Percentiles rank a stretch among this genome's conserved stretches.
Evolutionary conservation across 2,113 vertebrate genomes (phyloP).

Genomic region (Montifringilla adamsi): DNA sequence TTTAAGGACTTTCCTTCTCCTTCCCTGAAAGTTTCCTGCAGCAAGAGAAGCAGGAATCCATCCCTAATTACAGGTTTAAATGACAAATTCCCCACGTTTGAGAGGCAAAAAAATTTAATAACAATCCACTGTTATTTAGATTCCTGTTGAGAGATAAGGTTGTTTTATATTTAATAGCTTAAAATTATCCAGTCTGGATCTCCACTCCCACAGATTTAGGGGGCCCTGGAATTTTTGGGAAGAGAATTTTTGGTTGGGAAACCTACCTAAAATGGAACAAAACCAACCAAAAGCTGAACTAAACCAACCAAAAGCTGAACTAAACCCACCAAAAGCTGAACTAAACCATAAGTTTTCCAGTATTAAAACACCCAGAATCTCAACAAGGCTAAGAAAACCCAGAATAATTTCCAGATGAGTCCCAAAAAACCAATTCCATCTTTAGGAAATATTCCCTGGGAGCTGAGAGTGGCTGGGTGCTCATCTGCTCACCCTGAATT

Average conservation of each 20-base stretch:
- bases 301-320: neutral
- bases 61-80: neutral
- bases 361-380: neutral
- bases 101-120: neutral
- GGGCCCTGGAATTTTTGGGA: neutral
- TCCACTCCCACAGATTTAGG: neutral
- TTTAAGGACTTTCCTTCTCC: neutral
- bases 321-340: neutral
- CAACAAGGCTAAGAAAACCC: neutral
- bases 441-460: neutral
- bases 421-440: neutral
- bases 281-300: neutral
- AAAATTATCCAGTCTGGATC: neutral
- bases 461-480: neutral
- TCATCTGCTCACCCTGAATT: rapidly evolving
- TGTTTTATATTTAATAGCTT: neutral
- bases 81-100: neutral
- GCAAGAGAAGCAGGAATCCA: neutral
- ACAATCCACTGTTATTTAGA: neutral
- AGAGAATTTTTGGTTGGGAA: neutral
- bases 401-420: neutral
- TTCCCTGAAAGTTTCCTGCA: neutral
- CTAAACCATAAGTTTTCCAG: neutral
- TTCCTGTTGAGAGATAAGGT: neutral
- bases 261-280: neutral